These are phyloP conservation scores for Portunus trituberculatus DNA, from an alignment of 1,140 invertebrate genomes.

Conservation along the genomic window DNA sequence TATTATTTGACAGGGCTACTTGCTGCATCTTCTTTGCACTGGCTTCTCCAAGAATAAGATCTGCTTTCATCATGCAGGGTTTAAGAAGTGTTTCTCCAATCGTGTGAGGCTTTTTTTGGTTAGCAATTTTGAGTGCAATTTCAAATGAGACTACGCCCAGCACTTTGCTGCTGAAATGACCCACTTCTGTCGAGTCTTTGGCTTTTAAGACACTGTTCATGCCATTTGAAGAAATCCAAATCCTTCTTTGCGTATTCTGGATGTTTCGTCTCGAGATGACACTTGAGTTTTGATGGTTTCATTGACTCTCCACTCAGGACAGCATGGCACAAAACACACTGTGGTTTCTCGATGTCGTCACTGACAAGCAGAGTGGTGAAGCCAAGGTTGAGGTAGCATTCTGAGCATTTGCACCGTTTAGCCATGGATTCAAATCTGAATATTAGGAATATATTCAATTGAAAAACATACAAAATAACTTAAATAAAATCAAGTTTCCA, in stretches of 20 bases:
- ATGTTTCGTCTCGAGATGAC: conserved; percentile 69
- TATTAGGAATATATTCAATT: too few relatives aligned
- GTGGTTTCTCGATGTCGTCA: conserved; percentile 50
- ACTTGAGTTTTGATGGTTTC: conserved; percentile 65
- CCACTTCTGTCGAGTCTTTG: conserved; percentile 54
- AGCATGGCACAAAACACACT: conserved; percentile 67
- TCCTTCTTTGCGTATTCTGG: conserved; percentile 60
- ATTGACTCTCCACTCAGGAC: conserved; percentile 72
- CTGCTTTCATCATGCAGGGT: conserved; percentile 67
- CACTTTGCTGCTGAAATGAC: conserved; percentile 68
- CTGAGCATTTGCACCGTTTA: conserved; percentile 25
- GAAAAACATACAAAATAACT: too few relatives aligned
- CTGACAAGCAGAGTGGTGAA: conserved; percentile 28
- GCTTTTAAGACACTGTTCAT: conserved; percentile 51
- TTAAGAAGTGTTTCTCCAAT: conserved; percentile 71
- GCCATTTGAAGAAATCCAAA: conserved; percentile 68
- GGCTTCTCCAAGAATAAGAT: conserved; percentile 53
- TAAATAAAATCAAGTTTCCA: too few relatives aligned
- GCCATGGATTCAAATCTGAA: conserved; percentile 15
- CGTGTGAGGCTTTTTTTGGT: conserved; percentile 61
- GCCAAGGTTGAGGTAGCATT: conserved; percentile 45
- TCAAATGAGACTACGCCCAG: conserved; percentile 60
- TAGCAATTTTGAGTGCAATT: conserved; percentile 65
- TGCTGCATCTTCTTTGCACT: conserved; percentile 54
- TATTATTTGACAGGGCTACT: conserved; percentile 68